Percentiles rank a stretch among this genome's conserved stretches.
phyloP scores from a whole-genome alignment of 92 coral and sea anemone genomes.

The Porites cylindrica region DNA sequence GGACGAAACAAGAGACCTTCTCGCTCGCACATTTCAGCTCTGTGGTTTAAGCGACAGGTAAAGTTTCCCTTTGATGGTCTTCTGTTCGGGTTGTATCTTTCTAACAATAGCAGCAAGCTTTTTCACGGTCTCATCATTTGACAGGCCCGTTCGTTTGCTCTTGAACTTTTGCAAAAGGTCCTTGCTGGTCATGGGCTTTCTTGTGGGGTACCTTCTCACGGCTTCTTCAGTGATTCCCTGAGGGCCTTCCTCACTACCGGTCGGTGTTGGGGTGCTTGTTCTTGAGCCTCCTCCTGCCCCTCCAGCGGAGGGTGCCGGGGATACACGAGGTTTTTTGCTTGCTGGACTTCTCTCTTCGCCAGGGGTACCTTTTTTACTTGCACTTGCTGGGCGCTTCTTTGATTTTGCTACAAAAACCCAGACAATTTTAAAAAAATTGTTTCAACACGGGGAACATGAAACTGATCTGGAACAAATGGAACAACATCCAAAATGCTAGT shows the following conservation, averaged over 20 bases:
- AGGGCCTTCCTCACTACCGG: conserved; percentile 78
- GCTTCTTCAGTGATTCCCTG: conserved; percentile 97
- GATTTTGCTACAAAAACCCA: conserved; percentile 53
- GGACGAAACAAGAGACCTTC: too few relatives aligned
- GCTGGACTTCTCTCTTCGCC: conserved; percentile 65
- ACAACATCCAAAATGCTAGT: too few relatives aligned
- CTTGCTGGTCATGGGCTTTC: conserved; percentile 99
- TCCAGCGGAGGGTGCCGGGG: conserved; percentile 72
- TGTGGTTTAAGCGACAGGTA: too few relatives aligned
- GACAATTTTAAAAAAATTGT: background rate
- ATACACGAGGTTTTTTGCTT: conserved; percentile 83
- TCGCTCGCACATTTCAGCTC: too few relatives aligned
- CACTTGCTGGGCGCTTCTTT: conserved; percentile 77
- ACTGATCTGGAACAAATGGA: too few relatives aligned
- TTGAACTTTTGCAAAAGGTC: conserved; percentile 96
- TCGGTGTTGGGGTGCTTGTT: conserved; percentile 84
- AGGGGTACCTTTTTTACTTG: conserved; percentile 26
- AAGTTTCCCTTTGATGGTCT: too few relatives aligned
- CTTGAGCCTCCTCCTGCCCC: conserved; percentile 61
- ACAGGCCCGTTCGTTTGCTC: conserved; percentile 91
- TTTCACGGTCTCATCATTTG: conserved; percentile 90
- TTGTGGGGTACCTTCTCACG: conserved; percentile 90
- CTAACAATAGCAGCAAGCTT: too few relatives aligned
- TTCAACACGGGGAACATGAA: too few relatives aligned
- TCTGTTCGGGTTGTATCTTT: too few relatives aligned